Base-by-base conservation (phyloP, 92 coral and sea anemone species). In the Hydrozoanthus gracilis region DNA sequence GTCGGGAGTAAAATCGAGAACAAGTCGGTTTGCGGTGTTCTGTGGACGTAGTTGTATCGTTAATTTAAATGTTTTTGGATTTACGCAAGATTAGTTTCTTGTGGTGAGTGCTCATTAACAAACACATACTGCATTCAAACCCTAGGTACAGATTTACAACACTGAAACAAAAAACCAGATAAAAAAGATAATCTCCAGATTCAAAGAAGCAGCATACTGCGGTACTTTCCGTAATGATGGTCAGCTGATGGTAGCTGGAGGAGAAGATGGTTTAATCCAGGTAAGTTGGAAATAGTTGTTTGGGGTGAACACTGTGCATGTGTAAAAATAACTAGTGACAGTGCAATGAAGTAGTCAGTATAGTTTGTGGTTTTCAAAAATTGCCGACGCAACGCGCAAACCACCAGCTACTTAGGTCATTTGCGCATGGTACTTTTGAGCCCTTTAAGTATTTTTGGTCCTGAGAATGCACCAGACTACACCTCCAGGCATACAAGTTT, bases 191-290 rank as follows among this genome's bases (percentile, higher is more conserved):
- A 90, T 96, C 56, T 93, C 99, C 49, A 92, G 96, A 62, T 95
- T 96, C 73, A 96, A 92, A 76, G 93, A 93, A 61, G 77, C 79
- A 66, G 99, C 98, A 12, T 90, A 90, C 86, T 86, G 95, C 73
- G 98, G 97, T 9, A 88, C 94, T 65, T 96, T 96, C 47, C 95
- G 99, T 14, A 79, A 58, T 69, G 99, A 96, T 93, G 99, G 99
- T 8, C 91, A 95, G 78, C 83, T 96, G 67, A 52, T 96, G 62
- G 91, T 96, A 13, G 95, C 98, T 44, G 99, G 99, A 86, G 92
- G 93, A 86, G 93, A 92, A 54, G 89, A 83, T 91, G 94, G 96
- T 50, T 64, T 83, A 52, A 89, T 93, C 5, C 92, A 96, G 98
- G 98, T 96, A 11, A 47, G 14, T 11, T 12, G 20, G 5, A 44